Base-by-base conservation (phyloP, 2,888 invertebrate species). In the Ectemnius lituratus region DNA sequence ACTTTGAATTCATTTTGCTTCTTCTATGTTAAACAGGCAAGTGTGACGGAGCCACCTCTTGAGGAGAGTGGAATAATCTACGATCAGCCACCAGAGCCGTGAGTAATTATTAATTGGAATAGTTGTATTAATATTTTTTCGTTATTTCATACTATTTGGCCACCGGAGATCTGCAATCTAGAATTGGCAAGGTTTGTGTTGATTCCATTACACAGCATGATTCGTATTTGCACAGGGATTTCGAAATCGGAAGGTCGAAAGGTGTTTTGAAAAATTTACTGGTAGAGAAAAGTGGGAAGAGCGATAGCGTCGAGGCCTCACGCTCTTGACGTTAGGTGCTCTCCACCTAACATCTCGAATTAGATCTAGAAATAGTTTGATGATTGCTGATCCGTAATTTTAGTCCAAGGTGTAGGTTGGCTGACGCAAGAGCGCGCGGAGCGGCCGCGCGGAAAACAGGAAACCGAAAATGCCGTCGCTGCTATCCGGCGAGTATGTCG, bases 391-490 rank as follows among this genome's bases (percentile, higher is more conserved):
- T 87, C 81, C 82, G 77, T 87, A 87, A 88, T 87, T 88, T 88
- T 87, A 86, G 88, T 87, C 78, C 84, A 83, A 88, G 81, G 87
- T 87, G 87, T 88, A 89, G 88, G 87, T 87, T 84, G 86, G 73
- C 70, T 87, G 87, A 88, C 89, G 89, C 77, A 86, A 85, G 28
- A 76, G 37, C 37, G 37, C 8, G 4, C 37, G 5, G 37, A 74
- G 71, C 73, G 75, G 70, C 61, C 67, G 71, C 18, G 64, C 69
- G 79, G 72, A 80, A 88, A 87, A 87, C 86, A 85, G 88, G 86
- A 88, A 87, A 80, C 70, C 37, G 47, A 23, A 11, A 37, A 37
- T 11, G 37, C 37, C 1, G 5, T 37, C 37, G 8, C 59, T 58
- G 16, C 27, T 57, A 28, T 47, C 65, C 70, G 16, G 14, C 52